A percentile compares a stretch with the other conserved stretches of the same genome.
Conservation (phyloP, 2,797 vertebrate genomes). For the Eurystomus glaucurus region DNA sequence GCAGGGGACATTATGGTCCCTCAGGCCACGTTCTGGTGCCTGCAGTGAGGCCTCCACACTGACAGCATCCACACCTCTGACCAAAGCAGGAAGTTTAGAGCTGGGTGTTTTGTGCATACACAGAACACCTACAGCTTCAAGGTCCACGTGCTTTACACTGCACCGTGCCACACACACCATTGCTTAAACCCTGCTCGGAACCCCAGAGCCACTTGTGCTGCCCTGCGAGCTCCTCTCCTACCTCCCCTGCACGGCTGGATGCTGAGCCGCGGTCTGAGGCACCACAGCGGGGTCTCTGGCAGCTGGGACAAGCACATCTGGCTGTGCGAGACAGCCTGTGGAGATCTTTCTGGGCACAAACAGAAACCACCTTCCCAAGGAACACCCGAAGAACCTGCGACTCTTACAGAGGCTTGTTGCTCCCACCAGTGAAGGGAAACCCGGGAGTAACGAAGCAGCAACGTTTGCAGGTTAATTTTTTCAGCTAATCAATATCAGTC, state of each 20-base stretch:
- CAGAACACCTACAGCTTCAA: background rate
- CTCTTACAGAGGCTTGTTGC: fast-evolving
- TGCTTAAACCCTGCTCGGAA: background rate
- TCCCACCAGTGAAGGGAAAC: background rate
- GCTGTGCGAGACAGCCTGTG: too few relatives aligned
- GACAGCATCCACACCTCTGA: background rate
- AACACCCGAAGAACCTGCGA: background rate
- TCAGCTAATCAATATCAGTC: conserved; percentile 56
- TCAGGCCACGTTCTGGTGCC: background rate
- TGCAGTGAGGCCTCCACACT: background rate
- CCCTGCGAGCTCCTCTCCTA: background rate
- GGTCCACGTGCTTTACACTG: too few relatives aligned
- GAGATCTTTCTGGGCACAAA: background rate
- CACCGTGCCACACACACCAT: background rate
- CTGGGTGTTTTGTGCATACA: background rate
- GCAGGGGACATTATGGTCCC: too few relatives aligned
- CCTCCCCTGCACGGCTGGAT: background rate
- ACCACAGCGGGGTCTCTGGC: background rate
- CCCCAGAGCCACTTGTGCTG: background rate
- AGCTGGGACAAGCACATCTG: background rate
- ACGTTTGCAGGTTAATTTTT: conserved; percentile 47
- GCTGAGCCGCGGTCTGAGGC: background rate
- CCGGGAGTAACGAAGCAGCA: background rate
- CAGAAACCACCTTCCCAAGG: background rate
- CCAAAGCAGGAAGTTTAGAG: background rate